These are phyloP conservation scores for Cherax destructor DNA, from an alignment of 1,140 invertebrate species.

Conservation along the genomic window DNA sequence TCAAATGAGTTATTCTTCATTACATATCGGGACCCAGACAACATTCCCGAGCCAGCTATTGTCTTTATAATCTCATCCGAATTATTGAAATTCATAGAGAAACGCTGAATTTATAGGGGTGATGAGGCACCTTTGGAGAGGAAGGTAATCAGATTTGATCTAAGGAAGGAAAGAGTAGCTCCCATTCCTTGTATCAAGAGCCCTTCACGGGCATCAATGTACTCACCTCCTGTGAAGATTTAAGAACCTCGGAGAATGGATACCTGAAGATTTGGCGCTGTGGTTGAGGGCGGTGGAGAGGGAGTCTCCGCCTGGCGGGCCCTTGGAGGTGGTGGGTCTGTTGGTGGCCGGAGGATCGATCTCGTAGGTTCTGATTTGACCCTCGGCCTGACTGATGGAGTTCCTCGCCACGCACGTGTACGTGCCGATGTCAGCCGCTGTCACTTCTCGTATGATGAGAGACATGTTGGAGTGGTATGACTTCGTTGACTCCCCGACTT, in stretches of 20 bases:
- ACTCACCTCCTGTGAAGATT: too few relatives aligned
- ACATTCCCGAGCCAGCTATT: too few relatives aligned
- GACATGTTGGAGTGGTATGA: conserved; percentile 64
- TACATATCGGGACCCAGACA: too few relatives aligned
- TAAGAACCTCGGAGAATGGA: neutral
- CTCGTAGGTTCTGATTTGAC: conserved; percentile 54
- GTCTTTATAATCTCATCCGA: too few relatives aligned
- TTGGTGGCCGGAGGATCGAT: conserved; percentile 30
- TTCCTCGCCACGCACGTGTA: conserved; percentile 65
- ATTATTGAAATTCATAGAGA: too few relatives aligned
- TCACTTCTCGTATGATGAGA: conserved; percentile 50
- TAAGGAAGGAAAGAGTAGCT: too few relatives aligned
- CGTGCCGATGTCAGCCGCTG: conserved; percentile 47
- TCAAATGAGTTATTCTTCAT: too few relatives aligned
- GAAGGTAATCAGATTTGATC: too few relatives aligned
- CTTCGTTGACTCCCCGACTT: conserved; percentile 27
- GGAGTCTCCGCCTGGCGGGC: conserved; percentile 2
- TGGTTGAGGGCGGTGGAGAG: conserved; percentile 37
- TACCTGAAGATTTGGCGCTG: conserved; percentile 52
- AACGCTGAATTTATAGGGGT: too few relatives aligned
- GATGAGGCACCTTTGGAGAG: too few relatives aligned
- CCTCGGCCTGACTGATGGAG: conserved; percentile 59
- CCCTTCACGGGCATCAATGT: too few relatives aligned
- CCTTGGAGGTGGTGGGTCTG: conserved; percentile 33
- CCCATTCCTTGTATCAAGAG: too few relatives aligned